Evolutionary conservation across 2,113 vertebrate species (phyloP).

Genomic region (Lepus americanus): DNA sequence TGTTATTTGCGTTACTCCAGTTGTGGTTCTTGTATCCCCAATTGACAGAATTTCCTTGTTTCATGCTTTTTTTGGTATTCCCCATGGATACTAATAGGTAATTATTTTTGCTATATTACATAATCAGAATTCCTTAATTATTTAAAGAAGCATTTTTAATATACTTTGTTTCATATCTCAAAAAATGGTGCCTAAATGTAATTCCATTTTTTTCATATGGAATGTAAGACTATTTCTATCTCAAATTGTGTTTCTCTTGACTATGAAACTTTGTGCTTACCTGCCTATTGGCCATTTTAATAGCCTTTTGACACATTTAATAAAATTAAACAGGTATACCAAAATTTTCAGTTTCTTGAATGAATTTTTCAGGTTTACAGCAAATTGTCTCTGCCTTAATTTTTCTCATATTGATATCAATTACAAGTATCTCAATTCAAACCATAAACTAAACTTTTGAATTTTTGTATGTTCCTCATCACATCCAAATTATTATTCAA

Average conservation of each 20-base stretch:
- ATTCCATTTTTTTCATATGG: background rate
- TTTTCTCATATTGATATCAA: background rate
- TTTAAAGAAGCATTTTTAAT: background rate
- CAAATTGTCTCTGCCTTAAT: background rate
- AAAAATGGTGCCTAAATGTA: background rate
- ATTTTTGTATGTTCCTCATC: background rate
- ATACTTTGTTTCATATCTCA: background rate
- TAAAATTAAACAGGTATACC: background rate
- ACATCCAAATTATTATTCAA: background rate
- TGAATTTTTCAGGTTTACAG: background rate
- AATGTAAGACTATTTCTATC: background rate
- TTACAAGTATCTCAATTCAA: background rate
- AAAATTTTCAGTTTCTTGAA: background rate
- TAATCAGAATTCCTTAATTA: background rate
- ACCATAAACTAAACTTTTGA: background rate
- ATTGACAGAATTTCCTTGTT: background rate
- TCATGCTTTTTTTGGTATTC: background rate
- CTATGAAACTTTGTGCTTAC: background rate
- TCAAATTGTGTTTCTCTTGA: background rate
- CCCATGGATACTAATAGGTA: background rate
- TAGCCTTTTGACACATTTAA: background rate
- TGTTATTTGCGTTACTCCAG: background rate
- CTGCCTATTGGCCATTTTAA: background rate
- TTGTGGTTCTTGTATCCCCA: background rate
- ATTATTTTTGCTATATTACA: background rate